Evolutionary conservation across 1,140 invertebrate genomes (phyloP), one percentile per base, ranked within the genome.

Genomic region (Diabrotica virgifera): DNA sequence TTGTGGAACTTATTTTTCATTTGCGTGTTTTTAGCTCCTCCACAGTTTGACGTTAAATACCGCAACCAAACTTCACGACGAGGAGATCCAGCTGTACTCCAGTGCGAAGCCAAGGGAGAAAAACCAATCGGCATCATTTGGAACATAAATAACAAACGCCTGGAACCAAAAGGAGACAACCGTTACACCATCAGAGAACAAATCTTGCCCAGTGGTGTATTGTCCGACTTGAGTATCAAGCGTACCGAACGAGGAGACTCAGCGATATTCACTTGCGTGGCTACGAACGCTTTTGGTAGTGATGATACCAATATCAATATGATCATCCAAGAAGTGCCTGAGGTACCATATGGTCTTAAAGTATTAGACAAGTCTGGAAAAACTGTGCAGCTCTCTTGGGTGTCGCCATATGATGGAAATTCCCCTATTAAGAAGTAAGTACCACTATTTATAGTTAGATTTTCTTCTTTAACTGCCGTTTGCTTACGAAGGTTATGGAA

Each of bases 81-180:
- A 63, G 93, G 92, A 13, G 93, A 97, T 80, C 93, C 94, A 36
- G 91, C 94, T 37, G 94, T 95, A 24, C 77, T 98, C 59, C 92
- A 96, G 77, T 97, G 96, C 78, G 92, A 96, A 82, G 95, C 94
- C n/a, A 92, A 93, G 75, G 95, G 96, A 59, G 96, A 98, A 81
- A 95, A 95, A 83, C 95, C 96, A 35, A 93, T 98, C 77, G 93
- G 93, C 71, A 95, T 98, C 54, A 85, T 94, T 14, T 98, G 96
- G 96, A 95, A 94, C 80, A 94, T 94, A 87, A 94, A 96, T 79
- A 94, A 93, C 79, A 94, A 95, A 78, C 86, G 93, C 57, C 80
- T 95, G 59, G 93, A 95, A 80, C 89, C 91, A 36, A 93, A 94
- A 80, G 90, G 87, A 60, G 91, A 94, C 75, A 90, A 86, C 13